Conservation (phyloP, 1,140 invertebrate genomes). For the Phenacoccus solenopsis region DNA sequence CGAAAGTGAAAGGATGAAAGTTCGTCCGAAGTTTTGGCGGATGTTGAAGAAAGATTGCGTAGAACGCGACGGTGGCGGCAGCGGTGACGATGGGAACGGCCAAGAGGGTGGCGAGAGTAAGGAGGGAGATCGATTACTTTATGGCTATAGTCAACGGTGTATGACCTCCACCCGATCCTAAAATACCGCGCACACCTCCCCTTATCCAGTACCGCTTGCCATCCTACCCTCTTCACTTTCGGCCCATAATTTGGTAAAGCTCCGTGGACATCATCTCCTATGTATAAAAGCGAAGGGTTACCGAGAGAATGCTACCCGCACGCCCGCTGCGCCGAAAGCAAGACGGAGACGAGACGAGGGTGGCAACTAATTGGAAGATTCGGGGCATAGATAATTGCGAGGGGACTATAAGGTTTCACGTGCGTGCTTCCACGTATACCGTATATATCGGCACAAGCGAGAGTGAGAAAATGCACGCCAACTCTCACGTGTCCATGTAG, state of each 20-base stretch:
- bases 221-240: neutral
- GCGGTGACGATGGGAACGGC: neutral
- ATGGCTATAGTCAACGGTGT: neutral
- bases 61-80: neutral
- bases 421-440: neutral
- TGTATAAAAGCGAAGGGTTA: neutral
- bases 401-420: conserved; percentile 5
- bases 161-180: conserved; percentile 15
- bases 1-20: conserved; percentile 14
- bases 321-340: neutral
- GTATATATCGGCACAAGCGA: neutral
- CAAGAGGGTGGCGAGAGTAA: neutral
- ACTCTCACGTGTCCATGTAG: neutral
- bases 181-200: conserved; percentile 5
- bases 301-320: neutral
- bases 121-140: conserved; percentile 13
- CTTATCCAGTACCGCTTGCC: neutral
- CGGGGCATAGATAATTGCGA: conserved; percentile 14
- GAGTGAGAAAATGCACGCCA: no score
- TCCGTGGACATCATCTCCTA: conserved; percentile 9
- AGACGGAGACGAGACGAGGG: neutral
- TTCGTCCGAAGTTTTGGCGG: conserved; percentile 11
- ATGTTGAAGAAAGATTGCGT: conserved; percentile 9
- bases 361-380: conserved; percentile 5
- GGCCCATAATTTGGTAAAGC: conserved; percentile 16